Evolutionary conservation across 2,797 vertebrate species (phyloP).

Genomic region (Silurus aristotelis): DNA sequence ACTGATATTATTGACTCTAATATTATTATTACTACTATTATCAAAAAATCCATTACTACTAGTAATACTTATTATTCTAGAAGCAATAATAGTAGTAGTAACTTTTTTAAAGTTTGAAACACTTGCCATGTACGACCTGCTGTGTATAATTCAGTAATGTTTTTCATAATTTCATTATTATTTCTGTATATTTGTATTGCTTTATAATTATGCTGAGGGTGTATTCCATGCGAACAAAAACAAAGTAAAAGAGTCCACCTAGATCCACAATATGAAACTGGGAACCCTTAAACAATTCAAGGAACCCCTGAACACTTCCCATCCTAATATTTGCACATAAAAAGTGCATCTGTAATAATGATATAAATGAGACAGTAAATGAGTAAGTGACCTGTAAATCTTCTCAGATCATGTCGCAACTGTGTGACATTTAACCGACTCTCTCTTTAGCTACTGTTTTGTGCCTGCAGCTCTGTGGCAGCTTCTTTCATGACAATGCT

Average conservation of each 20-base stretch:
- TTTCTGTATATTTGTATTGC: neutral
- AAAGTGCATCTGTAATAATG: neutral
- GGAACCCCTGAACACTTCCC: neutral
- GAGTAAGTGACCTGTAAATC: slow-evolving; percentile 1
- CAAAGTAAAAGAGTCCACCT: neutral
- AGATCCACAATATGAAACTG: neutral
- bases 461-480: neutral
- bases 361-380: neutral
- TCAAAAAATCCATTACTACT: neutral
- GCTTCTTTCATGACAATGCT: slow-evolving; percentile 16
- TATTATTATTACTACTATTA: too few species aligned
- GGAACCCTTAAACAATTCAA: neutral
- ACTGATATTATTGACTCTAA: too few species aligned
- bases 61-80: neutral
- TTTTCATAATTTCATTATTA: neutral
- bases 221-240: neutral
- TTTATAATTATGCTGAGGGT: neutral
- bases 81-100: too few species aligned
- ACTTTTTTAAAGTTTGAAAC: neutral
- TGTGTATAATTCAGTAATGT: neutral
- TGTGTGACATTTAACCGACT: slow-evolving; percentile 39
- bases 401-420: slow-evolving; percentile 20
- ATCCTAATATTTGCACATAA: neutral
- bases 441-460: neutral
- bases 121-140: neutral